phyloP scores from a whole-genome alignment of 2,888 invertebrate genomes.

The Brenthis hecate region DNA sequence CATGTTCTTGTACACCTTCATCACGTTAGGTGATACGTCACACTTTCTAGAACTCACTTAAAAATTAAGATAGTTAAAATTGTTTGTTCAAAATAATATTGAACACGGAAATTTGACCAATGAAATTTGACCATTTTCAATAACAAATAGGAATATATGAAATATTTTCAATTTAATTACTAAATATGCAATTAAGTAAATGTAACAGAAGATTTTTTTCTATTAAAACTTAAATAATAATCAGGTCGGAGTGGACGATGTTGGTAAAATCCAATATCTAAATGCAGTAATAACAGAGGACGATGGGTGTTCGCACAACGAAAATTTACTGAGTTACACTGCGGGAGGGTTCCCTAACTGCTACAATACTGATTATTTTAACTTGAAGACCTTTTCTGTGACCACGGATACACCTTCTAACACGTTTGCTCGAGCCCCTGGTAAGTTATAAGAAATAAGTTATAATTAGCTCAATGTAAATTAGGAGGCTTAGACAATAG shows the following conservation, averaged over 20 bases:
- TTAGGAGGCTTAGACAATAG: too few species aligned
- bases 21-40: too few species aligned
- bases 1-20: too few species aligned
- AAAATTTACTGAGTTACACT: conserved; percentile 62
- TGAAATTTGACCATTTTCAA: too few species aligned
- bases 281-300: conserved; percentile 75
- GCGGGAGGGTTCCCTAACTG: conserved; percentile 74
- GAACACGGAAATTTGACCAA: neutral
- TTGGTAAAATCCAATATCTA: conserved; percentile 86
- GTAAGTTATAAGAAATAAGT: conserved; percentile 53
- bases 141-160: too few species aligned
- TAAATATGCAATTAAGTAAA: neutral
- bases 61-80: neutral
- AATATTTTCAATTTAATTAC: too few species aligned
- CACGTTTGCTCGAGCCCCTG: conserved; percentile 86
- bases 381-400: conserved; percentile 65
- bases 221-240: too few species aligned
- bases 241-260: conserved; percentile 83
- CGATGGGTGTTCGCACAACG: conserved; percentile 76
- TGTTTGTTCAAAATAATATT: neutral
- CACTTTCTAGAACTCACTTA: too few species aligned
- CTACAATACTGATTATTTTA: conserved; percentile 81
- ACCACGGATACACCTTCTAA: conserved; percentile 86
- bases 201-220: neutral
- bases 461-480: too few species aligned